A percentile compares a stretch with the other conserved stretches of the same genome.
phyloP scores from a whole-genome alignment of 1,140 invertebrate genomes.

The Trichonephila clavata region DNA sequence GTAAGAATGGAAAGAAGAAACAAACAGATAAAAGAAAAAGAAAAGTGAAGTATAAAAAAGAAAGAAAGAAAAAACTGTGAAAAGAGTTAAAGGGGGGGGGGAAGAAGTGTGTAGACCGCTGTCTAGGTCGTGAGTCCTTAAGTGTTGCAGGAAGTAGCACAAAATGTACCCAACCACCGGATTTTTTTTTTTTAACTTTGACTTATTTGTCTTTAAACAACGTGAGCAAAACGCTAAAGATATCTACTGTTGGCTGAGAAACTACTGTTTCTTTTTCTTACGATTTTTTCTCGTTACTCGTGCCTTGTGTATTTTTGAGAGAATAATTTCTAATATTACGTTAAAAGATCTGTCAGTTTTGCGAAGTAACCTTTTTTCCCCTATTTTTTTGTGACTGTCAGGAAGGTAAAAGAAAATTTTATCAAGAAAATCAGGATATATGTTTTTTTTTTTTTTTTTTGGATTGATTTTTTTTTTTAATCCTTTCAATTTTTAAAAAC shows the following conservation, averaged over 20 bases:
- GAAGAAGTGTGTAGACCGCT: not conserved
- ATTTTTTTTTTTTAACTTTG: slow-evolving; percentile 4
- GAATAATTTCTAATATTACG: not conserved
- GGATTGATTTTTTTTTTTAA: no score
- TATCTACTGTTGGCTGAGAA: not conserved
- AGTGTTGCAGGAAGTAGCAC: slow-evolving; percentile 62
- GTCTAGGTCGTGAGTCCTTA: slow-evolving; percentile 69
- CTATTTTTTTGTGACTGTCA: not conserved
- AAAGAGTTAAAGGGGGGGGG: not conserved
- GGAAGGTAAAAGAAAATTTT: not conserved
- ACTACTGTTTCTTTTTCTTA: not conserved
- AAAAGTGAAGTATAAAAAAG: not conserved
- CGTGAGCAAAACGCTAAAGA: not conserved
- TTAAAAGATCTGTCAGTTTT: not conserved
- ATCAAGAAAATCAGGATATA: not conserved
- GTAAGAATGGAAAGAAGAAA: slow-evolving; percentile 29
- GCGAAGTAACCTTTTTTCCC: not conserved
- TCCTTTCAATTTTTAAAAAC: no score
- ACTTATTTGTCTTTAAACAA: slow-evolving; percentile 23
- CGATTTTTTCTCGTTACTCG: not conserved
- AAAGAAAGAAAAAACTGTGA: not conserved
- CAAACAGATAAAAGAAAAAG: not conserved
- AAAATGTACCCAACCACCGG: slow-evolving; percentile 56
- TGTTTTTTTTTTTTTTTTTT: not conserved
- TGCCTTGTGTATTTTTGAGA: not conserved